Evolutionary conservation across 2,113 vertebrate species (phyloP).

Genomic region (Sorex fumeus): DNA sequence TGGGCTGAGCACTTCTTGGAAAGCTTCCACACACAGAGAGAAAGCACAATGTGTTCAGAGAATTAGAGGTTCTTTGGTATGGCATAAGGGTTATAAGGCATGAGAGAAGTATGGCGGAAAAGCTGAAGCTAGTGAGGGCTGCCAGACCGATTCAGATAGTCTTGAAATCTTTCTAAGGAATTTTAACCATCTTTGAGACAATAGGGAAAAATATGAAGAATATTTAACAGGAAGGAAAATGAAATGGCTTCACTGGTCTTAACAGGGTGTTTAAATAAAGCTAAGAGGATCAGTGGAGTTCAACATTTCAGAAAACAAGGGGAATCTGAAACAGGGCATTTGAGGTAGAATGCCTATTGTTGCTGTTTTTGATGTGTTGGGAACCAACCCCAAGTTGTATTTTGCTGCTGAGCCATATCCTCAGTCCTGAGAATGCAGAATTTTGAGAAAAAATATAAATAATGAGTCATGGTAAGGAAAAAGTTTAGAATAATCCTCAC

Average conservation of each 20-base stretch:
- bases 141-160: neutral
- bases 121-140: slow-evolving; percentile 2
- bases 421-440: slow-evolving; percentile 42
- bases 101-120: slow-evolving; percentile 20
- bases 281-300: slow-evolving; percentile 32
- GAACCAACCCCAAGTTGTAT: too few relatives aligned
- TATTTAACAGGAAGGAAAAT: slow-evolving; percentile 46
- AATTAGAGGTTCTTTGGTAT: neutral
- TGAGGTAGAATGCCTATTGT: too few relatives aligned
- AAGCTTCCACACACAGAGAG: too few relatives aligned
- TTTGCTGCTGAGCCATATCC: too few relatives aligned
- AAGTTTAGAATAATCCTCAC: slow-evolving; percentile 8
- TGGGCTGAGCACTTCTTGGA: too few relatives aligned
- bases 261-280: slow-evolving; percentile 23
- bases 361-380: too few relatives aligned
- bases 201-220: neutral
- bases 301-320: slow-evolving; percentile 27
- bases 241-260: slow-evolving; percentile 36
- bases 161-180: slow-evolving; percentile 31
- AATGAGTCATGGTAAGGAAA: neutral
- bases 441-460: slow-evolving; percentile 40
- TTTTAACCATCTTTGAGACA: slow-evolving; percentile 45
- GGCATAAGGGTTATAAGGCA: neutral
- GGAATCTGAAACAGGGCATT: slow-evolving; percentile 29
- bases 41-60: slow-evolving; percentile 10